Evolutionary conservation across 2,113 vertebrate genomes (phyloP), one percentile per base, ranked within the genome.

Genomic region (Antennarius striatus): DNA sequence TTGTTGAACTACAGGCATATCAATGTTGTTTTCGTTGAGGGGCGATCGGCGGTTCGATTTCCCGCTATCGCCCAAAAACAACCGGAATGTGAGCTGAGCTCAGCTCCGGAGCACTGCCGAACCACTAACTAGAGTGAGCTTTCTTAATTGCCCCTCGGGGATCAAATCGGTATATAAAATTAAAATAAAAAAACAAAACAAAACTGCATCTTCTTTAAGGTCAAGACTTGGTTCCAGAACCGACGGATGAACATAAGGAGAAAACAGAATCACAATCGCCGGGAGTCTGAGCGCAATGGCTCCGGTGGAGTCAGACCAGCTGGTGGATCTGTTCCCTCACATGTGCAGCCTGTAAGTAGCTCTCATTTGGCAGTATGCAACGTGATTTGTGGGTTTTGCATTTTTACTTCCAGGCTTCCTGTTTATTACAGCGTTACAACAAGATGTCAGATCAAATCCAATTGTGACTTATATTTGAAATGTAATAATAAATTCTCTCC

Each of bases 201-300:
- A 2, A 61, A 12, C 51, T 51, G 10, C 1, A 16, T 59, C 13
- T 50, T 10, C n/a, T 28, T 66, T 0, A 30, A 97, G 96, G 94
- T 98, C 11, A 98, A 97, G 85, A 97, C 96, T 0, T 98, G 96
- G 96, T 98, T 98, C 85, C 96, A 98, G 76, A 97, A 97, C 62
- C 90, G 95, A 28, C 92, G 96, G 66, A 97, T 97, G 95, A 98
- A 97, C 63, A 92, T 92, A 9, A 96, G 96, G 75, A 91, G 93
- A 7, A 93, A 93, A 78, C 95, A 95, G 82, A 97, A 94, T 32
- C 94, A 94, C 55, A 92, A 63, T 3, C 90, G 81, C 30, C 95
- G 94, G 94, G 66, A 75, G 8, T 83, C 83, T 0, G 90, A 90
- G 68, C 81, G 86, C 13, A 90, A 85, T 40, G 59, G 66, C 0